Base-by-base conservation (phyloP, 2,113 vertebrate species). In the Microtus richardsoni region DNA sequence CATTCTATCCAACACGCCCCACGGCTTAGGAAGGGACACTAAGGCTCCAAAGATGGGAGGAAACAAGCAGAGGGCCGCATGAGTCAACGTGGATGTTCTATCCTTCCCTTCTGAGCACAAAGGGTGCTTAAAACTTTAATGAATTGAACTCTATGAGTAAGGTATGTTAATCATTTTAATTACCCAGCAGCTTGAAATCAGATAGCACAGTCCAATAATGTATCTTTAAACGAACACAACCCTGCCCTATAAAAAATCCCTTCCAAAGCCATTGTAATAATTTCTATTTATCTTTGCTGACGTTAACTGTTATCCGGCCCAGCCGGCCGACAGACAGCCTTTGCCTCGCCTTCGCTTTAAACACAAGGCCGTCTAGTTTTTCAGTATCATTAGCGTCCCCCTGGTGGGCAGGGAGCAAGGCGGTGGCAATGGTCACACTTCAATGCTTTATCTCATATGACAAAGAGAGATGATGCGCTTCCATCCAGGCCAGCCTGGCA, bases 361-460 rank as follows among this genome's bases (percentile, higher is more conserved):
- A 96, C 62, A 97, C 95, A 39, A n/a, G 0, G 92, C 98, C 88
- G 97, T 97, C 97, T 91, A 98, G 98, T 98, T 98, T 98, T 98
- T 98, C 98, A 98, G 97, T 97, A 98, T 98, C 98, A 98, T 99
- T 98, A 99, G 98, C 94, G 95, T 98, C 96, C 98, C 98, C 98
- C 98, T 98, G 97, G 97, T 98, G 98, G 98, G 98, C 98, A 98
- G 98, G 97, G 98, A 97, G 98, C 98, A 96, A 98, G 97, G 97
- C 95, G 70, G 98, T 98, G 98, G 98, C 98, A 98, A 94, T 89
- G 98, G 99, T 99, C 99, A 99, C 99, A 99, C 98, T 98, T 98
- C 98, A 98, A 98, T 98, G 98, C 98, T 98, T 99, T 98, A 98
- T 98, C 98, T 98, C 98, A 98, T 97, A 98, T 99, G 98, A 99